These are phyloP conservation scores for Halocaridina rubra DNA, from an alignment of 2,888 invertebrate genomes.

Conservation along the genomic window DNA sequence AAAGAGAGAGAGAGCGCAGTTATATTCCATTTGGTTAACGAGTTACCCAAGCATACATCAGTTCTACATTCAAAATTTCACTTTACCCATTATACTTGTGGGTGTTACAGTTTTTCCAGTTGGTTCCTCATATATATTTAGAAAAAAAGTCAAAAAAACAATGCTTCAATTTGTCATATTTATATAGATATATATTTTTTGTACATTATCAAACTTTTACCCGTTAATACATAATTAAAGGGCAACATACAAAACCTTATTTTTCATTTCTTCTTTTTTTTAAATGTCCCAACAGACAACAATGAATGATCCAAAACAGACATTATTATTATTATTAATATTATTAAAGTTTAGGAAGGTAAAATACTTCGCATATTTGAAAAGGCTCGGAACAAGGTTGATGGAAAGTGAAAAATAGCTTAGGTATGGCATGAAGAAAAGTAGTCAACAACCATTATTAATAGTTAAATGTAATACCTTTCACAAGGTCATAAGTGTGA, in stretches of 20 bases:
- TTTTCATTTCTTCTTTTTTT: conserved; percentile 17
- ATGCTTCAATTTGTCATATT: not conserved
- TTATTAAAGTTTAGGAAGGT: conserved; percentile 24
- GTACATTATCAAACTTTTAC: conserved; percentile 48
- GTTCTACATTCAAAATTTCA: no score
- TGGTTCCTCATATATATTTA: no score
- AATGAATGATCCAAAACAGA: conserved; percentile 29
- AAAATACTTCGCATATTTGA: conserved; percentile 17
- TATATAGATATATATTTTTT: conserved; percentile 29
- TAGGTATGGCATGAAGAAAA: not conserved
- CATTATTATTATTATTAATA: not conserved
- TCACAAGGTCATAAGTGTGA: not conserved
- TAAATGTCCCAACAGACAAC: conserved; percentile 29
- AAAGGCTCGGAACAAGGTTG: conserved; percentile 28
- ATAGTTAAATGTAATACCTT: not conserved
- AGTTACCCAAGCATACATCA: no score
- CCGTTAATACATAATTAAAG: conserved; percentile 21
- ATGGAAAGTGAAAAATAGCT: conserved; percentile 5
- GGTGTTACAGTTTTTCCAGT: no score
- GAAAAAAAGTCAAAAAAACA: no score
- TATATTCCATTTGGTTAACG: no score
- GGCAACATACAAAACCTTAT: conserved; percentile 43
- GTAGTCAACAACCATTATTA: not conserved
- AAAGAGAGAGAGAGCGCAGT: no score
- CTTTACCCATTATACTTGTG: no score